These are phyloP conservation scores for Etheostoma perlongum DNA, from an alignment of 2,797 vertebrate species.

Conservation along the genomic window DNA sequence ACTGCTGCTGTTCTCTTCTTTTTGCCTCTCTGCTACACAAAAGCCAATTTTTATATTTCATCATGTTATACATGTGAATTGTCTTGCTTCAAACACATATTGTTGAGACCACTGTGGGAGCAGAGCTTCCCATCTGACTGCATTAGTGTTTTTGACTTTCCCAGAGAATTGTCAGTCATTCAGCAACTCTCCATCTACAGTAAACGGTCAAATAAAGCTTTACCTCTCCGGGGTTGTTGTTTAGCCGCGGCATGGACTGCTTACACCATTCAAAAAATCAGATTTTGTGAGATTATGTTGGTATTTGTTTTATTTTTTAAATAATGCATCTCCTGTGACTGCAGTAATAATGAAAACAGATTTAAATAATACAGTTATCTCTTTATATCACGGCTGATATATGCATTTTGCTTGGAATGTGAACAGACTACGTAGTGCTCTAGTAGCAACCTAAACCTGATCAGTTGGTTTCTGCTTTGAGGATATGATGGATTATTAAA, in stretches of 20 bases:
- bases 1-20: slow-evolving; percentile 35
- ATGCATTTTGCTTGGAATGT: slow-evolving; percentile 41
- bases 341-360: slow-evolving; percentile 29
- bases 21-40: slow-evolving; percentile 56
- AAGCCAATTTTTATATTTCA: slow-evolving; percentile 73
- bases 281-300: slow-evolving; percentile 65
- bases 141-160: slow-evolving; percentile 61
- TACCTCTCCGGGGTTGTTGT: slow-evolving; percentile 57
- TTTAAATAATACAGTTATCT: slow-evolving; percentile 53
- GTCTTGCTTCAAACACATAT: slow-evolving; percentile 62
- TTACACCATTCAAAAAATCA: slow-evolving; percentile 57
- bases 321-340: slow-evolving; percentile 41
- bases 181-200: slow-evolving; percentile 58
- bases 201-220: slow-evolving; percentile 68
- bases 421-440: slow-evolving; percentile 11
- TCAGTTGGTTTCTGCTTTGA: slow-evolving; percentile 41
- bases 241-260: slow-evolving; percentile 49
- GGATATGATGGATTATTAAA: slow-evolving; percentile 48
- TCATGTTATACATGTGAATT: slow-evolving; percentile 68
- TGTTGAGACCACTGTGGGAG: slow-evolving; percentile 62
- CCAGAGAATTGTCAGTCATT: slow-evolving; percentile 69
- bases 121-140: slow-evolving; percentile 62
- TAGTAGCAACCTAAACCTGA: slow-evolving; percentile 35
- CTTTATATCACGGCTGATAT: slow-evolving; percentile 35
- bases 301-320: too few species aligned